A percentile compares a stretch with the other conserved stretches of the same genome.
These are phyloP conservation scores for Gerris lacustris DNA, from an alignment of 2,888 invertebrate species.

Conservation along the genomic window DNA sequence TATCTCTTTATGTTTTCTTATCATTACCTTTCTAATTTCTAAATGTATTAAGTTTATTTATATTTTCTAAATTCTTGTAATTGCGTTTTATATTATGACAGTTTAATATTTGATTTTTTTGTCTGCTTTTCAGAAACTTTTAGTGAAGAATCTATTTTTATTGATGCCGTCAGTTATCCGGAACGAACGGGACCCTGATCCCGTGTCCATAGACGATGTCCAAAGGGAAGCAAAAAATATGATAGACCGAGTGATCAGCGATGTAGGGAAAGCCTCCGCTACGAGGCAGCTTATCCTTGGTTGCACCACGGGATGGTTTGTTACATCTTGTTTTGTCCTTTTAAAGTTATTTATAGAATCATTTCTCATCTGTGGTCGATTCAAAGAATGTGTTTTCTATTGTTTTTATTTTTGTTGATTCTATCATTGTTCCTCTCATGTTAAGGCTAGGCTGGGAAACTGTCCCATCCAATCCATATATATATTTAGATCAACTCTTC, in stretches of 20 bases:
- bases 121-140: background rate
- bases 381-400: too few relatives aligned
- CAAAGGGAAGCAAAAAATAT: conserved; percentile 51
- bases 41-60: too few relatives aligned
- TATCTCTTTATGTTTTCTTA: too few relatives aligned
- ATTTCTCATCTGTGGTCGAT: too few relatives aligned
- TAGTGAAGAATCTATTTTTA: background rate
- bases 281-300: conserved; percentile 79
- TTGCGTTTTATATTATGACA: background rate
- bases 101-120: background rate
- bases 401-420: too few relatives aligned
- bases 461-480: too few relatives aligned
- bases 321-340: conserved; percentile 19
- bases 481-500: too few relatives aligned
- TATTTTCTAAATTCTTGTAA: too few relatives aligned
- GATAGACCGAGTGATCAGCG: conserved; percentile 60
- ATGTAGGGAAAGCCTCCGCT: conserved; percentile 73
- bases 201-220: conserved; percentile 42
- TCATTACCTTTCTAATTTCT: too few relatives aligned
- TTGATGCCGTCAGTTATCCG: background rate
- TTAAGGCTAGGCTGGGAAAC: too few relatives aligned
- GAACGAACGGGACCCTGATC: conserved; percentile 9
- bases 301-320: conserved; percentile 78
- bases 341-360: too few relatives aligned
- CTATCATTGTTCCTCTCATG: too few relatives aligned